Evolutionary conservation across 2,797 vertebrate genomes (phyloP).

Genomic region (Gila robusta): DNA sequence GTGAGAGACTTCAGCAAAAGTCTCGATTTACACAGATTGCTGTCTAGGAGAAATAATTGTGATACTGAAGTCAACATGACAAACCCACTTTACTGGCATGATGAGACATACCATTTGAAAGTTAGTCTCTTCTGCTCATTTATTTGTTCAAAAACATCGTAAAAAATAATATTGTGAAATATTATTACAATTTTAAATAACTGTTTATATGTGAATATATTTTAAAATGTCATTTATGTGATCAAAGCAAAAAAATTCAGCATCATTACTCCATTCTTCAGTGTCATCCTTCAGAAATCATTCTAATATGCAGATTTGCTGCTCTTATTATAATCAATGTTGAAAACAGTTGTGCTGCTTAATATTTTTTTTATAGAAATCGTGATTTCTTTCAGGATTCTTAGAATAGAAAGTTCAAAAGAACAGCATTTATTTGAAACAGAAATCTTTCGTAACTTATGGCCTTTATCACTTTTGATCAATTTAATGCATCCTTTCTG

Average conservation of each 20-base stretch:
- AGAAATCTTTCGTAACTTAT: too few relatives aligned
- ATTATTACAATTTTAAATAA: background rate
- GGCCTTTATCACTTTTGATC: background rate
- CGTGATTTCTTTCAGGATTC: background rate
- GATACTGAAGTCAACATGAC: background rate
- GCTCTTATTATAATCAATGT: background rate
- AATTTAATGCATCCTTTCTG: background rate
- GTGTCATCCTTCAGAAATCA: background rate
- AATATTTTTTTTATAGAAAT: background rate
- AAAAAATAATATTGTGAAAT: background rate
- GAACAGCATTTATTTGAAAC: background rate
- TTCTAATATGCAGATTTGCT: background rate
- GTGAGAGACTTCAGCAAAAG: background rate
- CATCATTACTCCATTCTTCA: background rate
- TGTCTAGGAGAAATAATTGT: too few relatives aligned
- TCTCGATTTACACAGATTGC: background rate
- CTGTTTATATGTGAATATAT: background rate
- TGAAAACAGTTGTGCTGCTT: background rate
- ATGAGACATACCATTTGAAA: background rate
- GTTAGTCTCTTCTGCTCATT: background rate
- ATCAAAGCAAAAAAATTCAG: too few relatives aligned
- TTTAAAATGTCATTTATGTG: too few relatives aligned
- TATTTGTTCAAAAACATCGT: background rate
- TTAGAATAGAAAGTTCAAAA: background rate
- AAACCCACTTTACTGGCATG: background rate